Percentiles rank a stretch among this genome's conserved stretches.
Evolutionary conservation across 2,113 vertebrate genomes (phyloP).

Genomic region (Halichoeres trimaculatus): DNA sequence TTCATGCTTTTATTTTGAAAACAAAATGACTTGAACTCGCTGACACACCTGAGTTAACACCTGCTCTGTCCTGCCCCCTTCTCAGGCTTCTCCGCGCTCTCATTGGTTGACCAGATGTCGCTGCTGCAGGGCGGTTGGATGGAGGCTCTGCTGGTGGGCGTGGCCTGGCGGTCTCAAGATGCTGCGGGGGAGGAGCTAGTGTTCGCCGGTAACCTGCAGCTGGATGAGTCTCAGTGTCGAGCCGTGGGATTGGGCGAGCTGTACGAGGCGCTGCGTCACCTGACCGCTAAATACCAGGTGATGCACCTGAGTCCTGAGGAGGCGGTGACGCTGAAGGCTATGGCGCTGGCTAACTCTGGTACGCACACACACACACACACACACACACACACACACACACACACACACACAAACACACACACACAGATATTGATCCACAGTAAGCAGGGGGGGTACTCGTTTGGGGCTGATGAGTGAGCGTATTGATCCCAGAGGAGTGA

Average conservation of each 20-base stretch:
- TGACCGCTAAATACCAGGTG: constrained; percentile 67
- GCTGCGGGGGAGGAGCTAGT: constrained; percentile 60
- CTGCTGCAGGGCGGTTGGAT: constrained; percentile 84
- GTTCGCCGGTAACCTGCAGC: constrained; percentile 76
- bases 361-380: constrained; percentile 10
- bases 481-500: constrained; percentile 19
- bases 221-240: constrained; percentile 69
- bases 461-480: background rate
- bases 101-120: constrained; percentile 82
- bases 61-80: background rate
- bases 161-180: constrained; percentile 77
- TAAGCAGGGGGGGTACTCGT: background rate
- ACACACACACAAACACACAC: background rate
- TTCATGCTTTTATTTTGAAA: too few species aligned
- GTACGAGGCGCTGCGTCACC: constrained; percentile 76
- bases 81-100: constrained; percentile 77
- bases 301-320: constrained; percentile 78
- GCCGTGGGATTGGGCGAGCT: constrained; percentile 71
- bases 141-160: constrained; percentile 79
- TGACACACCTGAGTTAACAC: background rate
- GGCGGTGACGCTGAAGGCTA: constrained; percentile 76
- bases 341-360: constrained; percentile 83
- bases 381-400: background rate
- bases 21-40: too few species aligned
- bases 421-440: constrained; percentile 19